These are phyloP conservation scores for Volucella inanis DNA, from an alignment of 2,888 invertebrate genomes.

Conservation along the genomic window DNA sequence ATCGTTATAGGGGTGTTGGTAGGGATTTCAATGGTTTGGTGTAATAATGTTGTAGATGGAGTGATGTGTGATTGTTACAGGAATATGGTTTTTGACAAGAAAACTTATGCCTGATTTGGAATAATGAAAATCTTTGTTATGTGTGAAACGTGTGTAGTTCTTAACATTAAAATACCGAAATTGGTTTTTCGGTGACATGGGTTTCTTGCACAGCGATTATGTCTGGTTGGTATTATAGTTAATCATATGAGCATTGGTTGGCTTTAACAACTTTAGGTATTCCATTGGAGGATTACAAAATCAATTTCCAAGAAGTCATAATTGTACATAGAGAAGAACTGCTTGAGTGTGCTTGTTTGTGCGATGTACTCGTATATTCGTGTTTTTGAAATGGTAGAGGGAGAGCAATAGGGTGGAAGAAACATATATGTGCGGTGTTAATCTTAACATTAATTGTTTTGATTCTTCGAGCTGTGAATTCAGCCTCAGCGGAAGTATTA, in stretches of 20 bases:
- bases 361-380: background rate
- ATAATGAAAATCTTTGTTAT: background rate
- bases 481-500: too few relatives aligned
- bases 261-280: too few relatives aligned
- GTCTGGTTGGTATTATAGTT: constrained; percentile 20
- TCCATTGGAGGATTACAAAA: background rate
- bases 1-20: background rate
- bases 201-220: constrained; percentile 27
- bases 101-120: constrained; percentile 14
- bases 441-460: too few relatives aligned
- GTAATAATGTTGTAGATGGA: background rate
- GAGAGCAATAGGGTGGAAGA: too few relatives aligned
- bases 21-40: constrained; percentile 23
- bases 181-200: background rate
- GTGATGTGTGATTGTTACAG: constrained; percentile 4
- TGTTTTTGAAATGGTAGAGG: background rate
- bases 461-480: too few relatives aligned
- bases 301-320: constrained; percentile 6
- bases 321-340: background rate
- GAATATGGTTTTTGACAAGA: constrained; percentile 35
- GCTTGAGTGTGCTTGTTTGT: too few relatives aligned
- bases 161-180: background rate
- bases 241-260: background rate
- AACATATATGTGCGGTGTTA: too few relatives aligned
- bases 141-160: background rate